Base-by-base conservation (phyloP, 2,888 invertebrate species). In the Alloplasta piceator region DNA sequence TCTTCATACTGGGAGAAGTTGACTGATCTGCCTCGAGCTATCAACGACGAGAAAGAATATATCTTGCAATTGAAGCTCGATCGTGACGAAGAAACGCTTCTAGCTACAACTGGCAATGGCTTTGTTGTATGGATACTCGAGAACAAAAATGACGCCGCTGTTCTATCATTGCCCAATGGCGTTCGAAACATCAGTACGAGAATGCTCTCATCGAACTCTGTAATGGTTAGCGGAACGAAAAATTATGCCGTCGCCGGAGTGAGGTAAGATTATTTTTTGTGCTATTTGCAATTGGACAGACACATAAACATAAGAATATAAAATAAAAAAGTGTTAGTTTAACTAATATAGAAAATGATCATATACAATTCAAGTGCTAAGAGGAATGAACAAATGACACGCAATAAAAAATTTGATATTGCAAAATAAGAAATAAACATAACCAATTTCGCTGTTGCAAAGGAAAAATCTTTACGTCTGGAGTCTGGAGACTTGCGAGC, bases 191-290 rank as follows among this genome's bases (percentile, higher is more conserved):
- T 99, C 67, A 97, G 98, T 3, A 98, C 97, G 0, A 97, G 96
- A 92, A 97, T 98, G 94, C 95, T 98, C 87, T 95, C 96, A 84
- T 97, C 98, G 0, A 98, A 98, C 91, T 97, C 98, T 0, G 96
- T 98, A 66, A 97, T 98, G 94, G 94, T 99, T 83, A 98, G 98
- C 86, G 97, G 97, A 43, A 96, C 96, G 78, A 95, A 96, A 86
- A 96, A 97, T 87, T 98, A 98, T 89, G 98, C 98, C 0, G 97
- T 99, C 0, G 99, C 98, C 48, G 99, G 98, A 1, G 98, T 99
- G 0, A 95, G 96, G 96, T 96, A 89, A 71, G 83, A 63, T 56
- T 56, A 6, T 26, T 58, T 58, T 10, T 7, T 58, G 5, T 58
- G 1, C 10, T 58, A 36, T 58, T 58, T 58, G 7, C 6, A 12